Evolutionary conservation across 2,113 vertebrate genomes (phyloP).

Genomic region (Monopterus albus): DNA sequence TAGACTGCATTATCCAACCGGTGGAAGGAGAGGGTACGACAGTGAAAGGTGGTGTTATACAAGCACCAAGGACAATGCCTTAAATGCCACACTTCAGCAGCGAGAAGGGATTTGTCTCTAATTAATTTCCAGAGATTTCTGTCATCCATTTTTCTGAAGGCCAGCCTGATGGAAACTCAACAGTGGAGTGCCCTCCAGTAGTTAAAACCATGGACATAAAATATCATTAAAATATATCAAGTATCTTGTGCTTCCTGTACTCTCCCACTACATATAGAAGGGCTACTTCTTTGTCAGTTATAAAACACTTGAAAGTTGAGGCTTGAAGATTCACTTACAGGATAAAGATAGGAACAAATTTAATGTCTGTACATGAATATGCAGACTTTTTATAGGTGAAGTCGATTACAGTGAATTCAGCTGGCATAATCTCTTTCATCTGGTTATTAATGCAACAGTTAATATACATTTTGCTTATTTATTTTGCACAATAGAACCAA

Average conservation of each 20-base stretch:
- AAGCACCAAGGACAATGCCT: slow-evolving; percentile 80
- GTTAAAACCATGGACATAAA: slow-evolving; percentile 67
- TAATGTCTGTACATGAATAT: slow-evolving; percentile 4
- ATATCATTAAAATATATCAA: slow-evolving; percentile 79
- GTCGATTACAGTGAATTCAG: no score
- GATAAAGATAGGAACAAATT: slow-evolving; percentile 10
- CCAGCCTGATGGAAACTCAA: slow-evolving; percentile 55
- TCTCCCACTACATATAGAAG: slow-evolving; percentile 35
- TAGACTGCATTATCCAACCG: slow-evolving; percentile 76
- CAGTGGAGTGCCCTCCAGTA: slow-evolving; percentile 67
- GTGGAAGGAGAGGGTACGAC: slow-evolving; percentile 68
- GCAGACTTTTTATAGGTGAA: no score
- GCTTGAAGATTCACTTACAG: slow-evolving; percentile 18
- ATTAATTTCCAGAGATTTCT: slow-evolving; percentile 83
- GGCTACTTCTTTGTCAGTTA: slow-evolving; percentile 32
- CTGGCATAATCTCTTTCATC: no score
- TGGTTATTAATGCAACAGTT: slow-evolving; percentile 16
- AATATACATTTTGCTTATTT: slow-evolving; percentile 1
- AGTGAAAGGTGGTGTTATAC: slow-evolving; percentile 77
- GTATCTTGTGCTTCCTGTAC: slow-evolving; percentile 57
- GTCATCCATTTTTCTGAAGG: slow-evolving; percentile 69
- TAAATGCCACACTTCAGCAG: slow-evolving; percentile 84
- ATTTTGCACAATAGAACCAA: neutral
- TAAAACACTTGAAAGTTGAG: slow-evolving; percentile 33
- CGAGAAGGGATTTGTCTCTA: slow-evolving; percentile 81